Conservation (phyloP, 2,797 vertebrate species). For the Holocentrus rufus region DNA sequence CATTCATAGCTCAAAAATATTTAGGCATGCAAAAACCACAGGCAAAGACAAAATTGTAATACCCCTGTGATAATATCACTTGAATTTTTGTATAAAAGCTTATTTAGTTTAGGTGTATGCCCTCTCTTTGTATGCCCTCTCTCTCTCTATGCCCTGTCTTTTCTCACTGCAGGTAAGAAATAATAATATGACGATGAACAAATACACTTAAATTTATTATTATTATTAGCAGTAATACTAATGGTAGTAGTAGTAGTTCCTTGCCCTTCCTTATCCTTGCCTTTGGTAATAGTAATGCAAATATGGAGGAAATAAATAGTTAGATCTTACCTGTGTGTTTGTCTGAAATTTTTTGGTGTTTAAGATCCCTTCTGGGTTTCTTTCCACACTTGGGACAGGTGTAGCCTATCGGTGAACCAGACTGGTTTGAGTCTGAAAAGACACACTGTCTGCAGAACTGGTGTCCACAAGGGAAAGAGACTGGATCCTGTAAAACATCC, state of each 20-base stretch:
- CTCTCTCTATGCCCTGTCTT: no score
- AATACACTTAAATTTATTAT: no score
- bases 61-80: no score
- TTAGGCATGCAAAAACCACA: neutral
- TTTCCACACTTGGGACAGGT: slow-evolving; percentile 30
- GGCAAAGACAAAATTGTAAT: no score
- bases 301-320: neutral
- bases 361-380: neutral
- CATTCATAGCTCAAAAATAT: neutral
- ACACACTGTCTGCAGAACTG: slow-evolving; percentile 33
- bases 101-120: no score
- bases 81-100: no score
- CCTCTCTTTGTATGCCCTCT: no score
- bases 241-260: no score
- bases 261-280: no score
- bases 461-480: slow-evolving; percentile 33
- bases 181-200: no score
- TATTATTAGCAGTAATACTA: no score
- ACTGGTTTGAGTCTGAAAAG: neutral
- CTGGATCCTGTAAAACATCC: neutral
- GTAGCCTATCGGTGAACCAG: neutral
- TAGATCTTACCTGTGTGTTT: neutral
- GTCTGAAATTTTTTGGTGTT: neutral
- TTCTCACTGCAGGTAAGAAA: no score
- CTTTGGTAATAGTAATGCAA: neutral